Evolutionary conservation across 2,113 vertebrate species (phyloP).

Genomic region (Suncus etruscus): DNA sequence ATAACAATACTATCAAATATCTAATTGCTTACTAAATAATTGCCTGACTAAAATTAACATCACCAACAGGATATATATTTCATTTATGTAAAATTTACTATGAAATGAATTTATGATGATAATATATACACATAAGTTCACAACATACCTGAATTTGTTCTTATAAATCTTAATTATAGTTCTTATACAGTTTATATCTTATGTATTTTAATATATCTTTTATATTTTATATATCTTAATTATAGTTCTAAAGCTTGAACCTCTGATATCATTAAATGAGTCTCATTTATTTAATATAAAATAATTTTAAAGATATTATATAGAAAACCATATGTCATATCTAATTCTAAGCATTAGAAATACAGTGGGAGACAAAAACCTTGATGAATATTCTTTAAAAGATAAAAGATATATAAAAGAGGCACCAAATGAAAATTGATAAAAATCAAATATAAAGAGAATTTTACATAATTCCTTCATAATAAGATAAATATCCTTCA

Average conservation of each 20-base stretch:
- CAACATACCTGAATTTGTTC: no score
- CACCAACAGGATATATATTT: neutral
- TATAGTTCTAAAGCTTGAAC: neutral
- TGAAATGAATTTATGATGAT: neutral
- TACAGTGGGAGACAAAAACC: neutral
- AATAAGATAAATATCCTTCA: no score
- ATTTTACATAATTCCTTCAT: no score
- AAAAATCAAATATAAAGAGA: neutral
- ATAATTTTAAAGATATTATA: neutral
- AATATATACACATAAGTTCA: neutral
- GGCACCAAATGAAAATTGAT: neutral
- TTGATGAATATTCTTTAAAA: neutral
- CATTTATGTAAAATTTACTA: neutral
- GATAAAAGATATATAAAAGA: neutral
- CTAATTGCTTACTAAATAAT: neutral
- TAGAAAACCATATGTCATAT: neutral
- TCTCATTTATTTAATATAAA: conserved; percentile 5
- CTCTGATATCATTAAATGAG: neutral
- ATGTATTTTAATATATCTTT: no score
- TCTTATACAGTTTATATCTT: no score
- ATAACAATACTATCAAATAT: neutral
- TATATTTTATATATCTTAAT: no score
- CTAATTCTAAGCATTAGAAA: conserved; percentile 7
- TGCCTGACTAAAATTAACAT: neutral
- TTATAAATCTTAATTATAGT: no score